phyloP scores from a whole-genome alignment of 2,888 invertebrate species.

The Machimus atricapillus region DNA sequence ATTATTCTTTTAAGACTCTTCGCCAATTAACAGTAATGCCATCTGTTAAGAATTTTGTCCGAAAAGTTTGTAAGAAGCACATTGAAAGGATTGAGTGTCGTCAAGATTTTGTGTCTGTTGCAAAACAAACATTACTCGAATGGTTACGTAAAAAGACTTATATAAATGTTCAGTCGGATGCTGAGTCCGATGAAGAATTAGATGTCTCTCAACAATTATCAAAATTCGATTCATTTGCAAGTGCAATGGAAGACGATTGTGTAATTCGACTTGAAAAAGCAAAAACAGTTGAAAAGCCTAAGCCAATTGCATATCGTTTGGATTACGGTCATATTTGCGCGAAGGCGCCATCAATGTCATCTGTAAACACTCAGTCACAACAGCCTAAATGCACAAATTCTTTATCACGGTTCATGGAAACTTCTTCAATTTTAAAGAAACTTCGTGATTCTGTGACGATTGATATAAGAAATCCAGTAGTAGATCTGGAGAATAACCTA shows the following conservation, averaged over 20 bases:
- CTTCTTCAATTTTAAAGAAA: not conserved
- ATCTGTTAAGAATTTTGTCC: constrained; percentile 55
- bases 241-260: not conserved
- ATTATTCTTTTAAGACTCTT: constrained; percentile 48
- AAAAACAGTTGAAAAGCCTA: not conserved
- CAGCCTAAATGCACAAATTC: not conserved
- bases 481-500: not conserved
- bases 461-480: not conserved
- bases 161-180: not conserved
- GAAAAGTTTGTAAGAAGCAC: constrained; percentile 42
- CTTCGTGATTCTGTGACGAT: not conserved
- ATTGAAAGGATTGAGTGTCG: constrained; percentile 36
- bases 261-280: accelerated
- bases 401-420: not conserved
- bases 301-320: not conserved
- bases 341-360: not conserved
- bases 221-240: not conserved
- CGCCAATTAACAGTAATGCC: constrained; percentile 57
- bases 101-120: not conserved
- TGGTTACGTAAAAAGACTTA: constrained; percentile 37
- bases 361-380: not conserved
- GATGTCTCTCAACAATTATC: not conserved
- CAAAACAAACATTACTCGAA: constrained; percentile 9
- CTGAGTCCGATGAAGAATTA: not conserved
- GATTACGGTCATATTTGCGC: not conserved